Conservation (phyloP, 2,113 vertebrate genomes). For the zebrafish (Danio rerio) region DNA sequence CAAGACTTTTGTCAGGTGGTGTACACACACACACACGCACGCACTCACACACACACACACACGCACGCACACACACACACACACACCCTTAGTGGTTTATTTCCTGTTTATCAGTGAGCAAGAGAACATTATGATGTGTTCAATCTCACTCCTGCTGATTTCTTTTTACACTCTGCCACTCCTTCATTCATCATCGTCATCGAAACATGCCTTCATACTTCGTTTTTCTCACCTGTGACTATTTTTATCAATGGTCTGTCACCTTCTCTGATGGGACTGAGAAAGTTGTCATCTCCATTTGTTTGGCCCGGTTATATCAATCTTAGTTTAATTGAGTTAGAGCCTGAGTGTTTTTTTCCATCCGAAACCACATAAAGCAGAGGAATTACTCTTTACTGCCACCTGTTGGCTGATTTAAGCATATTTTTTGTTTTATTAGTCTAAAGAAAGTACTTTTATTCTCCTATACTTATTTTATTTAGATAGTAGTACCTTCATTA, state of each 20-base stretch:
- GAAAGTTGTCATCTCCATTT: background rate
- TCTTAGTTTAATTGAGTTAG: background rate
- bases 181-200: background rate
- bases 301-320: background rate
- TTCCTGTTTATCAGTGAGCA: constrained; percentile 41
- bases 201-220: constrained; percentile 3
- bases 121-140: constrained; percentile 38
- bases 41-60: constrained; percentile 28
- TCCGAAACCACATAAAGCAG: background rate
- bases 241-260: background rate
- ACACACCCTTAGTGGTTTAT: background rate
- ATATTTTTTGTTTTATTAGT: background rate
- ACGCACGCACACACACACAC: constrained; percentile 18
- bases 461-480: too few relatives aligned
- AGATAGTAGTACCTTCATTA: too few relatives aligned
- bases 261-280: background rate
- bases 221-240: background rate
- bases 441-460: too few relatives aligned
- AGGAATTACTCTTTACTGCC: background rate
- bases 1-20: too few relatives aligned
- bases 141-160: constrained; percentile 46
- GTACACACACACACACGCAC: background rate
- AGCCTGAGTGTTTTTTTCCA: background rate
- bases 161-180: background rate
- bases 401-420: background rate